phyloP scores from a whole-genome alignment of 2,888 invertebrate species.

The Idaea straminata region DNA sequence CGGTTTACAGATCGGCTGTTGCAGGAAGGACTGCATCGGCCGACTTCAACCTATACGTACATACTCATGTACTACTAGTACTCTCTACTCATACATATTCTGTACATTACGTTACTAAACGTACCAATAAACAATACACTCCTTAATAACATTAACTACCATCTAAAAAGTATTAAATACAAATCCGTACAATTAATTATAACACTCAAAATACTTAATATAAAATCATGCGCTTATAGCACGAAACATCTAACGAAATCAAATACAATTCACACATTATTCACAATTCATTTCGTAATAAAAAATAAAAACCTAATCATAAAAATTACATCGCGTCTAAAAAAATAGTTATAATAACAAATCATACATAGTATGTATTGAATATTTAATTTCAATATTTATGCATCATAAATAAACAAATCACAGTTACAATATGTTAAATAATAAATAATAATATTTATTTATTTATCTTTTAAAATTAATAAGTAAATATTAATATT shows the following conservation, averaged over 20 bases:
- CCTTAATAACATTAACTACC: constrained; percentile 42
- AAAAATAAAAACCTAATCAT: constrained; percentile 38
- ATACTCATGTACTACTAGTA: background rate
- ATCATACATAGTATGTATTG: constrained; percentile 33
- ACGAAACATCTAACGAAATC: constrained; percentile 57
- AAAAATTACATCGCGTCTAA: constrained; percentile 37
- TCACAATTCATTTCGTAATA: constrained; percentile 37
- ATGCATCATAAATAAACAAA: constrained; percentile 62
- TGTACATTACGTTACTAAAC: constrained; percentile 12
- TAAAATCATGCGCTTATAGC: constrained; percentile 74
- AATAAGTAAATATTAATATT: background rate
- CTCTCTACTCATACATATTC: background rate
- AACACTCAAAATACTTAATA: constrained; percentile 65
- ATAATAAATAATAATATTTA: constrained; percentile 37
- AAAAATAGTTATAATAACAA: constrained; percentile 46
- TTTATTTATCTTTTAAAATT: background rate
- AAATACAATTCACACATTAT: background rate
- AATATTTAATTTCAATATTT: constrained; percentile 14
- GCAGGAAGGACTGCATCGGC: constrained; percentile 3
- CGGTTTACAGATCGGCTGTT: background rate
- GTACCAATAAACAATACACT: constrained; percentile 31
- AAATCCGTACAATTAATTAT: constrained; percentile 58
- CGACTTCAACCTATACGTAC: constrained; percentile 6
- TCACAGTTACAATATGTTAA: constrained; percentile 65
- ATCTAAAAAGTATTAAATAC: constrained; percentile 49